These are phyloP conservation scores for Hyposoter dolosus DNA, from an alignment of 2,888 invertebrate species.

Conservation along the genomic window DNA sequence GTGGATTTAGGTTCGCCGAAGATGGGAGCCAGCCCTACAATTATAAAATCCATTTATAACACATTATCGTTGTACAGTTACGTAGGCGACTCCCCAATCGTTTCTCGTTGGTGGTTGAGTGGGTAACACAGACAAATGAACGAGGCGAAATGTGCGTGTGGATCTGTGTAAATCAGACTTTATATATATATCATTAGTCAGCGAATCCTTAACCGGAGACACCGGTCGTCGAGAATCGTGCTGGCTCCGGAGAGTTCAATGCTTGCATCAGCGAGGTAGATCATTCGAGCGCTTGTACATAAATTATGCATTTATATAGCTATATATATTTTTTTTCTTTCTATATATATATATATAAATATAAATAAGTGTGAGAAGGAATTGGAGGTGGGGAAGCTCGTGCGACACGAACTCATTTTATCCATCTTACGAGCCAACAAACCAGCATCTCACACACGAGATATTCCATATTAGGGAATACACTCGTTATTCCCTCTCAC, in stretches of 20 bases:
- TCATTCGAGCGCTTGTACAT: conserved; percentile 42
- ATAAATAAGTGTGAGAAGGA: background rate
- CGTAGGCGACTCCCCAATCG: conserved; percentile 66
- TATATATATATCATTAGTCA: conserved; percentile 47
- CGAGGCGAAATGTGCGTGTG: background rate
- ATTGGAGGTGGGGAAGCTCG: conserved; percentile 23
- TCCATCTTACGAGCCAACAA: conserved; percentile 35
- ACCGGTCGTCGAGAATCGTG: conserved; percentile 70
- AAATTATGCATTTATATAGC: conserved; percentile 7
- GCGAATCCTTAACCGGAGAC: conserved; percentile 77
- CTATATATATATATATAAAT: background rate
- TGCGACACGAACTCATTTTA: conserved; percentile 52
- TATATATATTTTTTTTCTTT: background rate
- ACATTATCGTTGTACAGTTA: conserved; percentile 65
- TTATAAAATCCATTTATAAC: conserved; percentile 33
- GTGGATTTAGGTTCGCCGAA: conserved; percentile 1
- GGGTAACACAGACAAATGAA: background rate
- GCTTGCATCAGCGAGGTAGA: conserved; percentile 79
- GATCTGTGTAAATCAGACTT: background rate
- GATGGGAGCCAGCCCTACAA: conserved; percentile 1
- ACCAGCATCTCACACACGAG: conserved; percentile 46
- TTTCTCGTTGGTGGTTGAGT: background rate
- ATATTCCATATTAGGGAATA: conserved; percentile 68
- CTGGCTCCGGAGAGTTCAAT: conserved; percentile 78
- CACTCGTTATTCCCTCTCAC: conserved; percentile 22